A percentile compares a stretch with the other conserved stretches of the same genome.
These are phyloP conservation scores for Gila robusta DNA, from an alignment of 2,797 vertebrate genomes.

Conservation along the genomic window DNA sequence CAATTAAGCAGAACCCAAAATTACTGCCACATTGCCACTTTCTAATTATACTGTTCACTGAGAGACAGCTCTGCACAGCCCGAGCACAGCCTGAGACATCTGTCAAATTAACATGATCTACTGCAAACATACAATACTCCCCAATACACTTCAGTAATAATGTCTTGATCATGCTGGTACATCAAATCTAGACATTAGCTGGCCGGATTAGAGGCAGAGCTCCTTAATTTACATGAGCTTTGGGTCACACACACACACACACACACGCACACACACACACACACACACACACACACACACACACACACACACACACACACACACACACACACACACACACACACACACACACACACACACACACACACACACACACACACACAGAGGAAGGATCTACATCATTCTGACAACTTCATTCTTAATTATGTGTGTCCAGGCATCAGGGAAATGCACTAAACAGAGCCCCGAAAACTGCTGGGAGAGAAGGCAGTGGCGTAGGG, in stretches of 20 bases:
- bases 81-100: constrained; percentile 22
- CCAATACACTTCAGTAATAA: constrained; percentile 64
- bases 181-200: constrained; percentile 43
- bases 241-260: background rate
- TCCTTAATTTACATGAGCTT: constrained; percentile 29
- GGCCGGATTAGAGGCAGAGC: constrained; percentile 9
- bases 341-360: too few relatives aligned
- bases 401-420: constrained; percentile 9
- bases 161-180: constrained; percentile 41
- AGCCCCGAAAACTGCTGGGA: background rate
- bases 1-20: constrained; percentile 67
- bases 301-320: background rate
- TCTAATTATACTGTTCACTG: constrained; percentile 45
- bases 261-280: background rate
- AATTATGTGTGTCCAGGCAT: constrained; percentile 16
- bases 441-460: constrained; percentile 19
- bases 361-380: too few relatives aligned
- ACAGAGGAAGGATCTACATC: background rate
- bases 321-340: background rate
- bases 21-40: constrained; percentile 75
- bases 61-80: background rate
- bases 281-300: too few relatives aligned
- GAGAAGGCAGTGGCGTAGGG: background rate
- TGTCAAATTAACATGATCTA: constrained; percentile 53
- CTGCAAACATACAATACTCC: constrained; percentile 42